Percentiles rank a stretch among this genome's conserved stretches.
These are phyloP conservation scores for Lucilia cuprina DNA, from an alignment of 1,140 invertebrate species.

Conservation along the genomic window DNA sequence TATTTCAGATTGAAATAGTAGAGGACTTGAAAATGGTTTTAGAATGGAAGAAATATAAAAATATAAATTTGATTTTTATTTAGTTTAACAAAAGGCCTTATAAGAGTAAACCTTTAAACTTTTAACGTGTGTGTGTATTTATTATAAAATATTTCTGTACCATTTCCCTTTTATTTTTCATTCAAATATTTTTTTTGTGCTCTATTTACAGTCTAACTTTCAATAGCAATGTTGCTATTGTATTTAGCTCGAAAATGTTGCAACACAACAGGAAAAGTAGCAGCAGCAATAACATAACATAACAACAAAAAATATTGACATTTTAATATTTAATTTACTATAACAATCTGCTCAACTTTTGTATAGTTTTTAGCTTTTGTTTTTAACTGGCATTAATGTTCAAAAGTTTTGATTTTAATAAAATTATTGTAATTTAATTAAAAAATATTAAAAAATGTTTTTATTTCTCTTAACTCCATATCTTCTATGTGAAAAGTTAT, in stretches of 20 bases:
- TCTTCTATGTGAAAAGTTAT: background rate
- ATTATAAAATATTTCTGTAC: background rate
- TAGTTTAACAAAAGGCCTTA: no score
- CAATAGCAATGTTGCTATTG: background rate
- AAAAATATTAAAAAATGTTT: background rate
- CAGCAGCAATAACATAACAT: background rate
- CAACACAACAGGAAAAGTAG: background rate
- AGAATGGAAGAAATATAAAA: no score
- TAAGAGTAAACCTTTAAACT: no score
- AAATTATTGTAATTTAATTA: conserved; percentile 2
- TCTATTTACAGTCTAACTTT: background rate
- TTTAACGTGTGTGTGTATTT: background rate
- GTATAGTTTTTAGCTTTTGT: background rate
- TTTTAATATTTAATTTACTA: conserved; percentile 2
- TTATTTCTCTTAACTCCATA: background rate
- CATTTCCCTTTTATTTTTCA: background rate
- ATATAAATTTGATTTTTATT: no score
- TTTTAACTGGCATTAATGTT: background rate
- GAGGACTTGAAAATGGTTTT: no score
- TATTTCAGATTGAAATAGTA: no score
- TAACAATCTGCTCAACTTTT: background rate
- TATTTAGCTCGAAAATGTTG: background rate
- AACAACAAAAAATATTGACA: background rate
- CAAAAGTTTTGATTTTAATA: conserved; percentile 12
- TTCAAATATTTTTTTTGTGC: background rate